Evolutionary conservation across 2,113 vertebrate genomes (phyloP), one percentile per base, ranked within the genome.

Genomic region (Emydocephalus ijimae): DNA sequence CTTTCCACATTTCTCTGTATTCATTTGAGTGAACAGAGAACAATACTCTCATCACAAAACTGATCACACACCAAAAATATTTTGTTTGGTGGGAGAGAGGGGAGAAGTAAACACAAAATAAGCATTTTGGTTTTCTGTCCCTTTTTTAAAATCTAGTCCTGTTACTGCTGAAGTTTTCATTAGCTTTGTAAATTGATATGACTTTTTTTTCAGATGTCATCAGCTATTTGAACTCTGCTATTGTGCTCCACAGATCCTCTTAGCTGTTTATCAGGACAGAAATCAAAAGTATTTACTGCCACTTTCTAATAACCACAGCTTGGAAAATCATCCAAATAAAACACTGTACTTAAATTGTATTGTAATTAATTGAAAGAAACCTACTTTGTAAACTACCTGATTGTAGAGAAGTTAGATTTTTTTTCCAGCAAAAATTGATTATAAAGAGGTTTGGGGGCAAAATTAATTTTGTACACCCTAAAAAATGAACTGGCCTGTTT

Each of bases 31-130:
- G 15, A 90, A 81, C 0, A 21, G 90, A 95, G 26, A 95, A 91
- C 89, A 95, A 95, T 94, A 96, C 94, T 92, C 96, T 97, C 96
- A 87, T 92, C 94, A 96, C 90, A 29, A 87, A 91, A 95, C 64
- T 96, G 96, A 96, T 95, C 95, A 90, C 90, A 92, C 74, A 91
- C 94, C 74, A 95, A 96, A 96, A 95, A 85, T 91, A 93, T 92
- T 85, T 94, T 94, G 92, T 94, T 97, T 97, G 93, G 20, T 2
- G 2, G 4, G 34, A 95, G 6, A 20, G 6, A 21, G 3, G 69
- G 69, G 18, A 20, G 34, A 18, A 20, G 18, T 4, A 2, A n/a
- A 5, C 95, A 91, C 95, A 89, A 88, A 95, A 91, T 94, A 87
- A 45, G 87, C 94, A 45, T 1, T 92, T 92, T 92, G 34, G 9